phyloP scores from a whole-genome alignment of 2,888 invertebrate species.

The Asteroscopus sphinx region DNA sequence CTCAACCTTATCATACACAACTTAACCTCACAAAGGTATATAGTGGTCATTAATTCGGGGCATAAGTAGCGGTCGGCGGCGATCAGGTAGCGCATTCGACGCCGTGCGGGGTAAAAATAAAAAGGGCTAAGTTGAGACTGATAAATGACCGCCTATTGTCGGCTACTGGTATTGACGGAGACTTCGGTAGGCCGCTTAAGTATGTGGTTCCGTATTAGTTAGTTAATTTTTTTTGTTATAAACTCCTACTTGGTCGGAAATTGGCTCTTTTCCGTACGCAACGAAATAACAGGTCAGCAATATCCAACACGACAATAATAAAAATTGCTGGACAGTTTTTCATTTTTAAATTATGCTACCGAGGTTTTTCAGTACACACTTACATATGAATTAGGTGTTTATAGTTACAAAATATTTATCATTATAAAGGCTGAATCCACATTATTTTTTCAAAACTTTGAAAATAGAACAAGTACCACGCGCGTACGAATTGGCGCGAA shows the following conservation, averaged over 20 bases:
- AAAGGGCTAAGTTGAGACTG: conserved; percentile 63
- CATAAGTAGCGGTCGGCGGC: conserved; percentile 56
- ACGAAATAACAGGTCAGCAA: too few species aligned
- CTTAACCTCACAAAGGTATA: conserved; percentile 51
- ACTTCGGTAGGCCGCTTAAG: conserved; percentile 18
- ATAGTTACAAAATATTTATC: too few species aligned
- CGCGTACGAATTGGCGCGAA: too few species aligned
- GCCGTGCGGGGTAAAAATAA: conserved; percentile 53
- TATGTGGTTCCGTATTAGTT: conserved; percentile 52
- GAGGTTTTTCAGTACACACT: too few species aligned
- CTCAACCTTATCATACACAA: conserved; percentile 54
- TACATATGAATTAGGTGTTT: too few species aligned
- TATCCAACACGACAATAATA: too few species aligned
- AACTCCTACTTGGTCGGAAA: neutral
- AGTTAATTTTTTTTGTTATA: neutral
- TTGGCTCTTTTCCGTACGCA: too few species aligned
- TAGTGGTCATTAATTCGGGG: conserved; percentile 60
- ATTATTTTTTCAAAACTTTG: too few species aligned
- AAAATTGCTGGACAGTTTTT: too few species aligned
- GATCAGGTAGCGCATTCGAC: conserved; percentile 67
- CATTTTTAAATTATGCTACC: too few species aligned
- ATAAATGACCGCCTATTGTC: conserved; percentile 66
- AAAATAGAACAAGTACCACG: too few species aligned
- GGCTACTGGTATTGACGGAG: conserved; percentile 67
- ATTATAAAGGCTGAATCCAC: too few species aligned